Percentiles rank a stretch among this genome's conserved stretches.
Evolutionary conservation across 1,140 invertebrate species (phyloP).

Genomic region (Sitodiplosis mosellana): DNA sequence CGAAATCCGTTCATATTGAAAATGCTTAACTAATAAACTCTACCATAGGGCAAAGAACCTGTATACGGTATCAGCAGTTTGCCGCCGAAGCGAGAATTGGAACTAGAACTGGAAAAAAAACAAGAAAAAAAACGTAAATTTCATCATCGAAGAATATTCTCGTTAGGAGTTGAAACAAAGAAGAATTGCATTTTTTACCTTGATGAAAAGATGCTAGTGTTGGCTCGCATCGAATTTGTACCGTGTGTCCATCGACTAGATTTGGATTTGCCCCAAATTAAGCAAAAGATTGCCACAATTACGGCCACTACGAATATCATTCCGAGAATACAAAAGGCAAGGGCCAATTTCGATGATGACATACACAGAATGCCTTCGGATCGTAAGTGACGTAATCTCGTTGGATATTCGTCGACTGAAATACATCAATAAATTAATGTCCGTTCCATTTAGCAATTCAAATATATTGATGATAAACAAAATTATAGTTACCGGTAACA

Average conservation of each 20-base stretch:
- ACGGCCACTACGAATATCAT: constrained; percentile 45
- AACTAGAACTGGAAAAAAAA: not conserved
- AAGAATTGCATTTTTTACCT: constrained; percentile 7
- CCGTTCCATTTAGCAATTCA: not conserved
- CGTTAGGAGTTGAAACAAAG: too few relatives aligned
- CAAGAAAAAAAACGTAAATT: not conserved
- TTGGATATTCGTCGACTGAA: constrained; percentile 19
- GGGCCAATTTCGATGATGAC: constrained; percentile 48
- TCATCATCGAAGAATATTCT: too few relatives aligned
- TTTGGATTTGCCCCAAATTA: constrained; percentile 32
- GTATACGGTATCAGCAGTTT: constrained; percentile 23
- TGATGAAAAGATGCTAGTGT: constrained; percentile 24
- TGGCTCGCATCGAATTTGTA: constrained; percentile 9
- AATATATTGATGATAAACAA: too few relatives aligned
- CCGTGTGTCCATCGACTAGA: not conserved
- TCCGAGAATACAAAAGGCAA: constrained; percentile 45
- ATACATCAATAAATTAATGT: not conserved
- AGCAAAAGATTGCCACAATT: constrained; percentile 40
- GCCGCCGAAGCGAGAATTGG: constrained; percentile 16
- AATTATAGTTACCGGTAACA: constrained; percentile 20
- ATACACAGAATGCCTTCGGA: constrained; percentile 35
- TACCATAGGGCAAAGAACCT: constrained; percentile 20
- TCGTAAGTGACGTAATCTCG: constrained; percentile 12
- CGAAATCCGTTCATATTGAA: too few relatives aligned
- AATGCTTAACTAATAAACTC: constrained; percentile 13